A percentile compares a stretch with the other conserved stretches of the same genome.
Evolutionary conservation across 2,113 vertebrate species (phyloP).

Genomic region (Maccullochella peelii): DNA sequence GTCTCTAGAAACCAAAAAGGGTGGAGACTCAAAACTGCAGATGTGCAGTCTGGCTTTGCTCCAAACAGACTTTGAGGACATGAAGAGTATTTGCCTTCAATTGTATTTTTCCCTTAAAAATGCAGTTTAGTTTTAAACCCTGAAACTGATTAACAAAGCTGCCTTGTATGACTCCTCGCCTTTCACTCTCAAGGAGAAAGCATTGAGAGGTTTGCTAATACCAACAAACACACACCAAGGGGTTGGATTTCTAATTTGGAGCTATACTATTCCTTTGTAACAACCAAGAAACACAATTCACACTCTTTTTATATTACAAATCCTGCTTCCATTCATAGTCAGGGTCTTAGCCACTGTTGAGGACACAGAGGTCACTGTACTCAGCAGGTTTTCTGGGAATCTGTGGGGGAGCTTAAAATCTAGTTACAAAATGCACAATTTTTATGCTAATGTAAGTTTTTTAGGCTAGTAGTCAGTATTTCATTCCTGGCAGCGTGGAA

Average conservation of each 20-base stretch:
- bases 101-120: background rate
- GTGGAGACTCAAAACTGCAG: constrained; percentile 22
- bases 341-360: background rate
- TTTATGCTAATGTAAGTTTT: background rate
- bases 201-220: background rate
- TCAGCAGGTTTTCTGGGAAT: background rate
- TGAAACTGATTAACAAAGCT: background rate
- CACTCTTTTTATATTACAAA: constrained; percentile 3
- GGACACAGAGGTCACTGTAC: background rate
- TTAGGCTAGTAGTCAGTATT: background rate
- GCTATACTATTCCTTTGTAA: background rate
- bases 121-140: background rate
- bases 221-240: background rate
- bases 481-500: background rate
- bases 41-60: constrained; percentile 25
- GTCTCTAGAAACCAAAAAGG: constrained; percentile 12
- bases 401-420: background rate
- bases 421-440: background rate
- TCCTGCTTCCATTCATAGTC: background rate
- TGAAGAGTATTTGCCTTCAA: background rate
- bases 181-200: background rate
- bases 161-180: background rate
- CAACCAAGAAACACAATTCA: background rate
- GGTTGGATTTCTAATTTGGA: background rate
- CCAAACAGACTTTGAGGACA: background rate